Base-by-base conservation (phyloP, 2,797 vertebrate genomes). In the Crenichthys baileyi region DNA sequence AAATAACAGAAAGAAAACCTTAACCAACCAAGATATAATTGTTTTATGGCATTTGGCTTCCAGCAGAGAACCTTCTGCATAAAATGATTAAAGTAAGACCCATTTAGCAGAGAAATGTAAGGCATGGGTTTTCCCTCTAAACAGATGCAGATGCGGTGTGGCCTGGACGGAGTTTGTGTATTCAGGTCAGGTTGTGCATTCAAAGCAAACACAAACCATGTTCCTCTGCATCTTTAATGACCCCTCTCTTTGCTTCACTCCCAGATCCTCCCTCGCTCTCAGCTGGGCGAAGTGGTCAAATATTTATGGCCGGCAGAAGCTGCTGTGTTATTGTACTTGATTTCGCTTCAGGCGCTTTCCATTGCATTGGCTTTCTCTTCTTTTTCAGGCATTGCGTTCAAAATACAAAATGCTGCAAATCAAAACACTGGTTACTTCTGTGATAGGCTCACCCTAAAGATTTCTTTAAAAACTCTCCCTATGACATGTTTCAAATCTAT, bases 151-250 rank as follows among this genome's bases (percentile, higher is more conserved):
- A 90, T 80, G 80, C 79, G 79, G 82, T 86, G 85, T 82, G 68
- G 84, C 76, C 16, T 22, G 68, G 83, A 81, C 76, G 77, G 7
- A 36, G 55, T 85, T 83, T 88, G 84, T 84, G 86, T 90, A 91
- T 91, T 88, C 89, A 90, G 91, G 90, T 91, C 90, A 91, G 88
- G 87, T 83, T 91, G 87, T 84, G 85, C 87, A 90, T 90, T 86
- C 85, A 92, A 89, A 90, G 87, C 87, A 92, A 92, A 93, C 85
- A 91, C 85, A 91, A 85, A 82, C 85, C 85, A 58, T 87, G 92
- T 90, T 91, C 74, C 88, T 87, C 87, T 87, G 89, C 91, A 92
- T 92, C 88, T 89, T 90, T 91, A 94, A 92, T 91, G 88, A 88
- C 85, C 87, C 36, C 81, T 67, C 73, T 67, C 76, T 53, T 56